Evolutionary conservation across 2,797 vertebrate genomes (phyloP), one percentile per base, ranked within the genome.

Genomic region (Sebastes reedi): DNA sequence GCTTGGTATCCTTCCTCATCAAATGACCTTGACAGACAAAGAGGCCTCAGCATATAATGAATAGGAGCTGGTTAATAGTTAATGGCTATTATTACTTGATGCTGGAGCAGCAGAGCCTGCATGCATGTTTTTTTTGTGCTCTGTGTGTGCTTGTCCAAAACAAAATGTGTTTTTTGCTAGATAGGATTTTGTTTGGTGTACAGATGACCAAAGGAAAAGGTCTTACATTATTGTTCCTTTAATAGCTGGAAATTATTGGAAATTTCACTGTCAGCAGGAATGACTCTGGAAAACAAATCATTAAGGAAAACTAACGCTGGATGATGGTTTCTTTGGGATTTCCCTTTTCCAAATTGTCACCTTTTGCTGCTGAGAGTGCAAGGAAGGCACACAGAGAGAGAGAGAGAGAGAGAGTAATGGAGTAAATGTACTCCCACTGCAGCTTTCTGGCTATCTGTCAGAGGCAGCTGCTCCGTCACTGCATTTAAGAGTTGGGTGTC

Each of bases 31-130:
- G 79, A 81, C 36, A 66, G 81, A 91, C 89, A 90, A 88, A 85
- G 81, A 79, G 65, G 79, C 54, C 39, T 75, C 77, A 65, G 68
- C 74, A 80, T 67, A n/a, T 39, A 73, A 86, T 83, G 81, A 91
- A 76, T 42, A 77, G 59, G 74, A 80, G 84, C 78, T 76, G 80
- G 56, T 93, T 92, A 93, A 95, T 94, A 89, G 84, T 94, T 94
- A 91, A 95, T 94, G 77, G 6, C 25, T 18, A 14, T 67, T 67
- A 52, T 89, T 77, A 78, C 77, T 78, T 79, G 65, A 82, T 76
- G 66, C 54, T 62, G 56, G 34, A 84, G 66, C 80, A 74, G 62
- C 42, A 50, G 55, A 72, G 75, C 20, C 24, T 11, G 50, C 20
- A 34, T 82, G 66, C 11, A n/a, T 30, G 58, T 11, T 54, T 68